These are phyloP conservation scores for Lanistes nyassanus DNA, from an alignment of 1,140 invertebrate genomes.

Conservation along the genomic window DNA sequence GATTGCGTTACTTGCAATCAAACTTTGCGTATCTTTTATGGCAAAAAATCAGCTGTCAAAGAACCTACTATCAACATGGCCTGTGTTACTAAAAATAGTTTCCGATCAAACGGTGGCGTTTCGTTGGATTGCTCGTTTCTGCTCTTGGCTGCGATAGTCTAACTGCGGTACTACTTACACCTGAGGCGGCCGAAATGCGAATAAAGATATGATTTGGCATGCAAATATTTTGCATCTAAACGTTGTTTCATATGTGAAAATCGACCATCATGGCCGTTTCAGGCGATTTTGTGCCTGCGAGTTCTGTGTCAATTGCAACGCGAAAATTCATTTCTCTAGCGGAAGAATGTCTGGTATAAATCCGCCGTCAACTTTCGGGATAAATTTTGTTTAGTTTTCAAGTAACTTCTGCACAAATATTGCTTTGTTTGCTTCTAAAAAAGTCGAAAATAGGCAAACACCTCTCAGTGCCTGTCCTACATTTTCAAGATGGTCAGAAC, in stretches of 20 bases:
- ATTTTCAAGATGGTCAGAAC: neutral
- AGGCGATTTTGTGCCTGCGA: neutral
- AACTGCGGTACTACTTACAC: conserved; percentile 40
- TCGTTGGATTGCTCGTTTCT: conserved; percentile 31
- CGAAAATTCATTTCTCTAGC: conserved; percentile 37
- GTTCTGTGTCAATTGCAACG: neutral
- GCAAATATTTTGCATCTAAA: neutral
- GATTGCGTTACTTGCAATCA: neutral
- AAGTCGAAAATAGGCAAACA: neutral
- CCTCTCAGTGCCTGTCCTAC: neutral
- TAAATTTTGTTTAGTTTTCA: conserved; percentile 18
- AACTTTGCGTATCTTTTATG: neutral
- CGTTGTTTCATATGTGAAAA: conserved; percentile 1
- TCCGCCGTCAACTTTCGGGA: conserved; percentile 29
- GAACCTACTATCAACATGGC: conserved; percentile 13
- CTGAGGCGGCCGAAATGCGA: neutral
- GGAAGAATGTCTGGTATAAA: conserved; percentile 40
- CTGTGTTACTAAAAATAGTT: conserved; percentile 40
- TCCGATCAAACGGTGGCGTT: conserved; percentile 32
- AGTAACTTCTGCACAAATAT: neutral
- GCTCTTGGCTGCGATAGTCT: conserved; percentile 24
- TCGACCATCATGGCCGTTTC: conserved; percentile 17
- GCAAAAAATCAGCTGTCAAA: conserved; percentile 23
- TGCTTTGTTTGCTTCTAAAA: neutral
- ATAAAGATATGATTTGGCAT: neutral